A percentile compares a stretch with the other conserved stretches of the same genome.
Evolutionary conservation across 35 echinoderm and acorn worm genomes (phyloP).

Genomic region (Lytechinus variegatus): DNA sequence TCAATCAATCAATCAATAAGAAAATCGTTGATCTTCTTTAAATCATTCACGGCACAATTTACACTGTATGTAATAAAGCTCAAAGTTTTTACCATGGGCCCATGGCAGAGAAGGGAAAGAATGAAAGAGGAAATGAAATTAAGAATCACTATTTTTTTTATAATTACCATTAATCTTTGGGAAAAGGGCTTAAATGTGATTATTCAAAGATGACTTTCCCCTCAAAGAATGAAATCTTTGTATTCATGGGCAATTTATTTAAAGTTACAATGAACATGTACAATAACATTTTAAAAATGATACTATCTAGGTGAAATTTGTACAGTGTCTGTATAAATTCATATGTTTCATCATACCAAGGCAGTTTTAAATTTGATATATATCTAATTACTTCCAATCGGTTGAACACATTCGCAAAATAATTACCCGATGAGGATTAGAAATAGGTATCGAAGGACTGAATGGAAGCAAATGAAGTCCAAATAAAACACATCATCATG

Average conservation of each 20-base stretch:
- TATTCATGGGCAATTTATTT: background rate
- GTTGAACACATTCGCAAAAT: background rate
- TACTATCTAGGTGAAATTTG: background rate
- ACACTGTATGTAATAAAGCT: background rate
- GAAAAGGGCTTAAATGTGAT: too few species aligned
- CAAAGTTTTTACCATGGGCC: too few species aligned
- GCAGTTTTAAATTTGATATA: background rate
- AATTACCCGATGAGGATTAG: background rate
- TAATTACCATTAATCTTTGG: background rate
- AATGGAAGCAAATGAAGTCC: too few species aligned
- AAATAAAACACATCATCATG: background rate
- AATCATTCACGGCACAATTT: background rate
- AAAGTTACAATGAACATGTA: too few species aligned
- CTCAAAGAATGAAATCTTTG: background rate
- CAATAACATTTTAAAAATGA: background rate
- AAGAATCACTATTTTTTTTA: background rate
- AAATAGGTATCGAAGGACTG: background rate
- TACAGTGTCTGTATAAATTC: background rate
- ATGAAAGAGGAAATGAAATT: too few species aligned
- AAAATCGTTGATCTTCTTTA: background rate
- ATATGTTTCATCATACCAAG: background rate
- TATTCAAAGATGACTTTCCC: too few species aligned
- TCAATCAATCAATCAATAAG: too few species aligned
- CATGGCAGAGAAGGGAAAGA: too few species aligned
- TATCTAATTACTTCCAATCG: background rate